Conservation (phyloP, 2,888 invertebrate species). For the Teleiodes luculella region DNA sequence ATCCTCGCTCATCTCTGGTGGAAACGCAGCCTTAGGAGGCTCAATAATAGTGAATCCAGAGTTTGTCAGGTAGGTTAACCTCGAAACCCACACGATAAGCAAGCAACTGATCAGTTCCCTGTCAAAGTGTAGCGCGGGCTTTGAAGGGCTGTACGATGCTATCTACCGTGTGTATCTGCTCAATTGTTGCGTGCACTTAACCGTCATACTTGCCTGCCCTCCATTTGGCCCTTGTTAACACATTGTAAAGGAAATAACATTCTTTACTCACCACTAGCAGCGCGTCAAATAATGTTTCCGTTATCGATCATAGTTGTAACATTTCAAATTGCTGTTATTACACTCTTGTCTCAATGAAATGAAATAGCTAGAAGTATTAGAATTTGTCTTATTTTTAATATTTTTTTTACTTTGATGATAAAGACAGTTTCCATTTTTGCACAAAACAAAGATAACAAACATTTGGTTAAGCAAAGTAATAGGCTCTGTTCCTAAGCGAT, state of each 20-base stretch:
- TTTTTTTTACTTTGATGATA: neutral
- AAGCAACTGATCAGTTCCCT: constrained; percentile 41
- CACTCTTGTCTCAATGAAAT: constrained; percentile 41
- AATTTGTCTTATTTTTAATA: neutral
- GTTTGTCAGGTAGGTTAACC: too few relatives aligned
- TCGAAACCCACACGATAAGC: too few relatives aligned
- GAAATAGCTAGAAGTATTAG: neutral
- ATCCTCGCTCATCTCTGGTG: too few relatives aligned
- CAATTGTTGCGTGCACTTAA: constrained; percentile 74
- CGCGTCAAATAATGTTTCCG: constrained; percentile 62
- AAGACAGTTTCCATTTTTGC: neutral
- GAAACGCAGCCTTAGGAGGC: too few relatives aligned
- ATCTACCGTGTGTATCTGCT: constrained; percentile 46
- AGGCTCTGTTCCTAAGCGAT: constrained; percentile 27
- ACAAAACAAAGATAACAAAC: neutral
- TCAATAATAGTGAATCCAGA: too few relatives aligned
- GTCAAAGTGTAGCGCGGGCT: constrained; percentile 37
- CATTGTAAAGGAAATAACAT: constrained; percentile 76
- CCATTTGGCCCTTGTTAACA: constrained; percentile 72
- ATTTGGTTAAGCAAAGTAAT: neutral
- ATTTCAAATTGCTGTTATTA: constrained; percentile 66
- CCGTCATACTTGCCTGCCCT: constrained; percentile 58
- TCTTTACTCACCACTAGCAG: constrained; percentile 62
- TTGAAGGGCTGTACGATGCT: constrained; percentile 61
- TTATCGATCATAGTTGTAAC: constrained; percentile 67